Evolutionary conservation across 2,113 vertebrate genomes (phyloP).

Genomic region (Pangasianodon hypophthalmus): DNA sequence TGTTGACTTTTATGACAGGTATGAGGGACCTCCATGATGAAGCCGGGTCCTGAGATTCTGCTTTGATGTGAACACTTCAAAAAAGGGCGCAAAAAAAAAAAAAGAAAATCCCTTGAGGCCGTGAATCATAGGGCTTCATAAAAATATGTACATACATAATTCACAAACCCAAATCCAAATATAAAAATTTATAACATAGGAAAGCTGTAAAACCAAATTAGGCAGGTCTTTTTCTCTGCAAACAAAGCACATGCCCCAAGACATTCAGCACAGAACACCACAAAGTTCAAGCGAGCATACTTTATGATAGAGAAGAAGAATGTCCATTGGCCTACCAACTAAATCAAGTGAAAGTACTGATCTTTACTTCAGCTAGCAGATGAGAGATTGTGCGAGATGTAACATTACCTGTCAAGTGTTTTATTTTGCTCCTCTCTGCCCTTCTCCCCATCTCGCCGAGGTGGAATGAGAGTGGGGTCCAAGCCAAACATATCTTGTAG

Average conservation of each 20-base stretch:
- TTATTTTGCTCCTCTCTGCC: constrained; percentile 75
- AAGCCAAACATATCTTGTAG: constrained; percentile 95
- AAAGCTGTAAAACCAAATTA: not conserved
- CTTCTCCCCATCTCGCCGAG: constrained; percentile 85
- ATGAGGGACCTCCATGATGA: constrained; percentile 98
- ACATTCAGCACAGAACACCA: not conserved
- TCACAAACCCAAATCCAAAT: no score
- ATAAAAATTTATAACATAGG: not conserved
- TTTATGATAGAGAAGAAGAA: not conserved
- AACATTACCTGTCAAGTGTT: constrained; percentile 82
- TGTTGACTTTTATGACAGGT: constrained; percentile 96
- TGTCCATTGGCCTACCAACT: not conserved
- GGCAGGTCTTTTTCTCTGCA: not conserved
- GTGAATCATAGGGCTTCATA: not conserved
- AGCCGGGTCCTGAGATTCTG: constrained; percentile 86
- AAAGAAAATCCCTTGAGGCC: not conserved
- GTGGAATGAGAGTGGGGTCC: constrained; percentile 86
- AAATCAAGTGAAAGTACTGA: not conserved
- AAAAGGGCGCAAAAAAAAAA: not conserved
- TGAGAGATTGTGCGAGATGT: not conserved
- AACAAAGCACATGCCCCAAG: not conserved
- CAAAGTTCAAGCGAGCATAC: not conserved
- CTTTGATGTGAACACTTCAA: constrained; percentile 85
- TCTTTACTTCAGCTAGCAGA: not conserved
- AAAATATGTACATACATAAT: not conserved